Evolutionary conservation across 2,113 vertebrate species (phyloP).

Genomic region (Heterotilapia buettikoferi): DNA sequence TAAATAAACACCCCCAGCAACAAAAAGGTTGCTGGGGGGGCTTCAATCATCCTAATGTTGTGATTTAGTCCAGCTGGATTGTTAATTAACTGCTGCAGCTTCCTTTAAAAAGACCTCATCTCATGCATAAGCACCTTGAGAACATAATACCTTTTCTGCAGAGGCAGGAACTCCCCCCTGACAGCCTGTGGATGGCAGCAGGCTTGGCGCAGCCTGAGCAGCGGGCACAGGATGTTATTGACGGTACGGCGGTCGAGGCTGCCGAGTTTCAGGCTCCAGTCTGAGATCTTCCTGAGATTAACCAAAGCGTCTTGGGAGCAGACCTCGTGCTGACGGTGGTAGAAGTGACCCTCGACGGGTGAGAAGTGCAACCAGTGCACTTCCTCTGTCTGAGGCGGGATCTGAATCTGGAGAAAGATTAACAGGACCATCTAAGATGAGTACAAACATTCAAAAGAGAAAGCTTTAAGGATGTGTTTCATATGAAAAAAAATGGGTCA

Average conservation of each 20-base stretch:
- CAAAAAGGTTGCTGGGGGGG: not conserved
- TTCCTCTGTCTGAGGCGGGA: slow-evolving; percentile 93
- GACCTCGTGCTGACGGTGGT: slow-evolving; percentile 95
- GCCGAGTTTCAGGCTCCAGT: slow-evolving; percentile 93
- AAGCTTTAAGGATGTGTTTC: not conserved
- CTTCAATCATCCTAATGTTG: not conserved
- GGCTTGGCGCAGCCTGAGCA: slow-evolving; percentile 91
- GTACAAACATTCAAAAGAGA: not conserved
- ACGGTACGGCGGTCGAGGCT: slow-evolving; percentile 93
- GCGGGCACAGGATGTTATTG: slow-evolving; percentile 86
- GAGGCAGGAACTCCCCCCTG: slow-evolving; percentile 92
- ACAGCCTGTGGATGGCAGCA: slow-evolving; percentile 99
- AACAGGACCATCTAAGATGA: not conserved
- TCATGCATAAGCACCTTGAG: not conserved
- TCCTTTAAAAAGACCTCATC: not conserved
- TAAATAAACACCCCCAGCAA: slow-evolving; percentile 29
- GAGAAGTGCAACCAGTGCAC: slow-evolving; percentile 94
- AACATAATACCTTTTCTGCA: slow-evolving; percentile 90
- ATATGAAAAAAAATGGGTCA: not conserved
- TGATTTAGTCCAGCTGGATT: not conserved
- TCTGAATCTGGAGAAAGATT: slow-evolving; percentile 83
- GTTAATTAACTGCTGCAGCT: slow-evolving; percentile 25
- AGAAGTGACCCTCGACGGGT: slow-evolving; percentile 97
- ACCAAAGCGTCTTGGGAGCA: slow-evolving; percentile 93
- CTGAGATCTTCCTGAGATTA: slow-evolving; percentile 92